A percentile compares a stretch with the other conserved stretches of the same genome.
Evolutionary conservation across 53 echinoderm and acorn worm species (phyloP).

Genomic region (Paracentrotus lividus): DNA sequence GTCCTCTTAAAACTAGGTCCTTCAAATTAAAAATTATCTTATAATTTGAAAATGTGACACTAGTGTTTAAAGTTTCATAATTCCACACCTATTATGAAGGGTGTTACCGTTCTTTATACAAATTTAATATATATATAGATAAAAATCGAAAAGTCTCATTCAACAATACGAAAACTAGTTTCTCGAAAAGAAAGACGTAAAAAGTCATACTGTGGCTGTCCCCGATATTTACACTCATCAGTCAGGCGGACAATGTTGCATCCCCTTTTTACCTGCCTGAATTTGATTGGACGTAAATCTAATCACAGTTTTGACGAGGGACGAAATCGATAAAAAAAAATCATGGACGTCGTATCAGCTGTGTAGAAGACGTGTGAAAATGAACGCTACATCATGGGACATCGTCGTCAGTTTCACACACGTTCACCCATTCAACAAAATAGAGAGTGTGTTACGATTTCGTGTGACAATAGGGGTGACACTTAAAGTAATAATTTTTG

Average conservation of each 20-base stretch:
- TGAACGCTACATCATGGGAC: background rate
- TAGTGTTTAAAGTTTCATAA: background rate
- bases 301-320: background rate
- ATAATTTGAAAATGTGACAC: background rate
- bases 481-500: background rate
- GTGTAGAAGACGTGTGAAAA: background rate
- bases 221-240: background rate
- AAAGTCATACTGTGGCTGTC: background rate
- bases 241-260: background rate
- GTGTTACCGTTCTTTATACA: background rate
- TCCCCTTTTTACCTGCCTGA: background rate
- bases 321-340: conserved; percentile 4
- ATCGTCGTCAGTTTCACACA: background rate
- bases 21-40: background rate
- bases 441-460: background rate
- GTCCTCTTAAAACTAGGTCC: background rate
- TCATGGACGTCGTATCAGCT: conserved; percentile 27
- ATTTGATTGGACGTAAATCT: background rate
- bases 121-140: background rate
- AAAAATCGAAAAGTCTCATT: background rate
- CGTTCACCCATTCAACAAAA: background rate
- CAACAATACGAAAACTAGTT: background rate
- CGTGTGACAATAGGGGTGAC: background rate
- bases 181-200: background rate
- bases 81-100: background rate